A percentile compares a stretch with the other conserved stretches of the same genome.
These are phyloP conservation scores for Henricia sp. DNA, from an alignment of 53 echinoderm and acorn worm genomes.

Conservation along the genomic window DNA sequence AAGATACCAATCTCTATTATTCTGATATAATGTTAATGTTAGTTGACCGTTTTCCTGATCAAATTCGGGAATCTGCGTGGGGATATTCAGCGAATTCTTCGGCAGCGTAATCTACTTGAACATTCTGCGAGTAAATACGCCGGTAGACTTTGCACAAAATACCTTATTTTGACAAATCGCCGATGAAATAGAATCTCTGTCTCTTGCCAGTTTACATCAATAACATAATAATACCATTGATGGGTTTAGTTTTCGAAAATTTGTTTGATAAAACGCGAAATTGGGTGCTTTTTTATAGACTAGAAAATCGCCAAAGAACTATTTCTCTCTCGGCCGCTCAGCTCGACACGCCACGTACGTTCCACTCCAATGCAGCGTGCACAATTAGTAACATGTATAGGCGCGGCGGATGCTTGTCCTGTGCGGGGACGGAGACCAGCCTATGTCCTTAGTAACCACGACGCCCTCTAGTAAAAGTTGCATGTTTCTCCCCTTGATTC, in stretches of 20 bases:
- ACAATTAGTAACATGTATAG: neutral
- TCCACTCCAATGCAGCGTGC: neutral
- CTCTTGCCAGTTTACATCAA: slow-evolving; percentile 13
- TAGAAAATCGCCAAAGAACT: neutral
- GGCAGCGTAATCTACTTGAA: slow-evolving; percentile 13
- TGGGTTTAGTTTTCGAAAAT: slow-evolving; percentile 11
- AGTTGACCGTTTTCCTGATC: slow-evolving; percentile 4
- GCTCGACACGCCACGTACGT: neutral
- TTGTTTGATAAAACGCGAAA: slow-evolving; percentile 5
- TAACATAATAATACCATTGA: slow-evolving; percentile 15
- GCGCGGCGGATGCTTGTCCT: neutral
- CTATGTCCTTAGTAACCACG: too few relatives aligned
- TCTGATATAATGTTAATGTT: slow-evolving; percentile 20
- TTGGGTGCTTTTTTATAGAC: slow-evolving; percentile 5
- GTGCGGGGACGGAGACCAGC: too few relatives aligned
- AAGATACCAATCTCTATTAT: slow-evolving; percentile 14
- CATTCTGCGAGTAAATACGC: too few relatives aligned
- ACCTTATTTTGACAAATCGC: slow-evolving; percentile 11
- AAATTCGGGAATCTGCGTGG: slow-evolving; percentile 29
- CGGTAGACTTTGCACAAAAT: slow-evolving; percentile 20
- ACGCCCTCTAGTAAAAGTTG: too few relatives aligned
- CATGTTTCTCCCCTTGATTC: too few relatives aligned
- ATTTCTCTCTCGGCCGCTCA: neutral
- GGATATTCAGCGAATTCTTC: slow-evolving; percentile 21
- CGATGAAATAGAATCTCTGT: slow-evolving; percentile 27